Evolutionary conservation across 2,888 invertebrate species (phyloP).

Genomic region (Drosophila setosimentum): DNA sequence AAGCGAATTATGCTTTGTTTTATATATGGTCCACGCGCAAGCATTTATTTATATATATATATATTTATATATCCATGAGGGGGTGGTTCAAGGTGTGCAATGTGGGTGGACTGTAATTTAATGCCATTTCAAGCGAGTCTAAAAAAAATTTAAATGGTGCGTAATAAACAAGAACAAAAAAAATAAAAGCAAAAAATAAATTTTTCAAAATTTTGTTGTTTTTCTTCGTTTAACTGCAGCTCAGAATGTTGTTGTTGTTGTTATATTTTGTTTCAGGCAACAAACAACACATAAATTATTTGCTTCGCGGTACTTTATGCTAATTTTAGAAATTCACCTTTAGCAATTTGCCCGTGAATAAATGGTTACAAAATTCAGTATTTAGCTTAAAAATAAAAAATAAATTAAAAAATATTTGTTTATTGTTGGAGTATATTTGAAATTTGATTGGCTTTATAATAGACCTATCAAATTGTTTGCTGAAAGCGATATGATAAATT

Average conservation of each 20-base stretch:
- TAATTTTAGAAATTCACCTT: constrained; percentile 29
- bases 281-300: constrained; percentile 46
- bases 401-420: neutral
- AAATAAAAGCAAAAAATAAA: constrained; percentile 3
- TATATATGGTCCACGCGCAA: constrained; percentile 58
- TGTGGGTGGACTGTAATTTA: constrained; percentile 55
- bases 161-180: constrained; percentile 8
- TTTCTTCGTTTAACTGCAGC: constrained; percentile 56
- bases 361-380: neutral
- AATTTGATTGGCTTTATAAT: neutral
- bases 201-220: constrained; percentile 22
- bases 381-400: neutral
- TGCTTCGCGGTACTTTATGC: constrained; percentile 32
- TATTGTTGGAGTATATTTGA: neutral
- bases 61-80: neutral
- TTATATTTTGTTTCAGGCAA: constrained; percentile 32
- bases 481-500: neutral
- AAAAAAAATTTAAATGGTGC: constrained; percentile 45
- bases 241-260: constrained; percentile 8
- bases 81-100: neutral
- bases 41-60: constrained; percentile 7
- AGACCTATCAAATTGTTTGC: neutral
- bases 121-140: constrained; percentile 57
- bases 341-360: constrained; percentile 19
- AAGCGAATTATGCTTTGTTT: constrained; percentile 63